Evolutionary conservation across 2,888 invertebrate species (phyloP), one percentile per base, ranked within the genome.

Genomic region (Drosophila demipolita): DNA sequence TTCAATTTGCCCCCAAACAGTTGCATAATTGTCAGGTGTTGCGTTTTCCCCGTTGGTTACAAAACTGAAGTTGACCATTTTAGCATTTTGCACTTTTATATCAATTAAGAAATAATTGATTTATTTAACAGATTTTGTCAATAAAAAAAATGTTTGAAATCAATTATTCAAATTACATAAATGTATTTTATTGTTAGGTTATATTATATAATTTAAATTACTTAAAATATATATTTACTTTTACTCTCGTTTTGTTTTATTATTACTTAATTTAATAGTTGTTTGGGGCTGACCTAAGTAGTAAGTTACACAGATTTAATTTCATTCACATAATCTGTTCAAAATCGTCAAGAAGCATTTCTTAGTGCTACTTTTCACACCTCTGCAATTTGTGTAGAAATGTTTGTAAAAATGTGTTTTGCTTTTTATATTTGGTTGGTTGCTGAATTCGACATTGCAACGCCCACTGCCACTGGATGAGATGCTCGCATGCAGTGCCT

Each of bases 401-500:
- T 40, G 52, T 66, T 26, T 66, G 45, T 35, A 26, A 58, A 40
- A 69, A 61, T 66, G 45, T 67, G 55, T 45, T 50, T 57, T 26
- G 42, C 26, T 29, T 36, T 49, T n/a, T 20, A 49, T 57, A 50
- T 40, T n/a, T 48, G 33, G 52, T 50, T 53, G 40, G 15, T 29
- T 55, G 66, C 69, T 74, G 59, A 57, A 29, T 58, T 64, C 67
- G 71, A 65, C 75, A 45, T 12, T 49, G 53, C 33, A 65, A 80
- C 81, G 64, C 81, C 78, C 73, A 68, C 53, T 38, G 64, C 35
- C 60, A 42, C 40, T 33, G 33, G 42, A 20, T 36, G n/a, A 20
- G 48, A 49, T 62, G 60, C 69, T 71, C 69, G 70, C 74, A 78
- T 82, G 66, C 67, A 74, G 65, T 70, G 75, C 72, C 87, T 87